Base-by-base conservation (phyloP, 2,797 vertebrate genomes). In the Eupleurogrammus muticus region DNA sequence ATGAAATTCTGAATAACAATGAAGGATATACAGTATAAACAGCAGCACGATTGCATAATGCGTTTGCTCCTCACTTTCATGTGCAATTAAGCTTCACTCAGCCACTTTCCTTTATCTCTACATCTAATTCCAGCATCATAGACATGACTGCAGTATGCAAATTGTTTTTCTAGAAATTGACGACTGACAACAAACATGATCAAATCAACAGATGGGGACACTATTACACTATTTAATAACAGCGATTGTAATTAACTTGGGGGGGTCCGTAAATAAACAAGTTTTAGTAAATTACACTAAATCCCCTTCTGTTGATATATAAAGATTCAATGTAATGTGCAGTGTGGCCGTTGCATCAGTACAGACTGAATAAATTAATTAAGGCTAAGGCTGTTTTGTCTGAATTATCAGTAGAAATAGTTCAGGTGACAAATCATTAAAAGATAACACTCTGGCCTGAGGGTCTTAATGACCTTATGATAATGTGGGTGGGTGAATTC, bases 21-120 rank as follows among this genome's bases (percentile, higher is more conserved):
- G 64, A 69, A 38, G 49, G 46, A 5, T 4, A 24, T 6, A 28
- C 28, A 28, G 28, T 17, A 64, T 42, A 52, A 63, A 58, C 21
- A 50, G 14, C 38, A 34, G 14, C n/a, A 49, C 9, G 35, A 19
- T 42, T 54, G 21, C 46, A 57, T 60, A 6, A 34, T 62, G 21
- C 5, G 44, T 75, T 11, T 36, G 35, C 6, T 56, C 52, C 35
- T 63, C 13, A 34, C 53, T 35, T 60, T 60, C 48, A 58, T 17
- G 23, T 56, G 20, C 7, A 19, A 16, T 38, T 55, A 16, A 20
- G 49, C 35, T 60, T 73, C 12, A 61, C 34, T 44, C 2, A 2
- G 36, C 12, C 21, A 47, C 38, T 24, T 44, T 70, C 34, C 9
- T 54, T 62, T 16, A 42, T 57, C 5, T 66, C 16, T 48, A 9